Base-by-base conservation (phyloP, 2,888 invertebrate genomes). In the Diarsia mendica region DNA sequence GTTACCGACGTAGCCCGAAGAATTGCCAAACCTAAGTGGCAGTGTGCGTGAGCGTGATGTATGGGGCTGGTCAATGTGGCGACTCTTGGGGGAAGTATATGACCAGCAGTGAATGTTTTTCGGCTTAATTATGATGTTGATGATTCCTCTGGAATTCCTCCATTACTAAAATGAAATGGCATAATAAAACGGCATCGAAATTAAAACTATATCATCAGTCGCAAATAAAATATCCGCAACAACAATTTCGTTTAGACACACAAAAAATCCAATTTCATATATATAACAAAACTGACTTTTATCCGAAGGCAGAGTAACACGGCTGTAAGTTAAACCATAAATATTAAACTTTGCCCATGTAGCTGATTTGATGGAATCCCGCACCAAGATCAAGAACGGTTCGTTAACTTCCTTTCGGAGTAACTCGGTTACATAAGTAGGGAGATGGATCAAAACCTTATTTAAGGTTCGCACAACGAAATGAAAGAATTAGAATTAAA, bases 381-480 rank as follows among this genome's bases (percentile, higher is more conserved):
- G 87, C 89, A 88, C 87, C 86, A 87, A 89, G 90, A 91, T 92
- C 91, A 88, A 88, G 88, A 80, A 91, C 89, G 92, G 93, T 93
- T 94, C 93, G 92, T 94, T 94, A 92, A 91, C 89, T 93, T 89
- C 87, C 89, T 91, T 91, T 91, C 87, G 86, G 80, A 82, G 89
- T 93, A 92, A 93, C 91, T 91, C 85, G 91, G 90, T 92, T 91
- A 92, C 82, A 85, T 90, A 91, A 91, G 90, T 90, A 85, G 84
- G 86, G 83, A 60, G 88, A 82, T 80, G 82, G 81, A 84, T 86
- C 85, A 82, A 84, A 90, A 90, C 90, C 86, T 90, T 88, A 87
- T 89, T 87, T 88, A 85, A 79, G 51, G 39, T 71, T 81, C 74
- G 74, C 73, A 84, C 79, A 82, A 71, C 72, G 71, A 79, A 84